These are phyloP conservation scores for Rotaria socialis DNA, from an alignment of 2,888 invertebrate species.

Conservation along the genomic window DNA sequence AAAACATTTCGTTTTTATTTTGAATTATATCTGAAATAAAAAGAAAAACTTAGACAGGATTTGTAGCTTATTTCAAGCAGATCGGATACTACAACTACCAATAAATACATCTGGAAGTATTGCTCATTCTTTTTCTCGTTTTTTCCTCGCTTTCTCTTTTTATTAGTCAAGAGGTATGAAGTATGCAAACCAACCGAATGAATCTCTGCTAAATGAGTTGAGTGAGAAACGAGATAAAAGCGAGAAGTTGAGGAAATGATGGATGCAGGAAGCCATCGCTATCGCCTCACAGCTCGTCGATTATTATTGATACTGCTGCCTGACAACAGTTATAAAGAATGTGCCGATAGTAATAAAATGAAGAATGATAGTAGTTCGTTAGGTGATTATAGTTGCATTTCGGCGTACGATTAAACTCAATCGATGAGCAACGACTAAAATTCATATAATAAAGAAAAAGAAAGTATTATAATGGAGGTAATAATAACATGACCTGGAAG, in stretches of 20 bases:
- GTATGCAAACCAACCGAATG: background rate
- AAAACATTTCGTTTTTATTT: background rate
- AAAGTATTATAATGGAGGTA: background rate
- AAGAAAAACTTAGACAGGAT: too few relatives aligned
- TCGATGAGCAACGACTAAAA: background rate
- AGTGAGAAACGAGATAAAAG: conserved; percentile 22
- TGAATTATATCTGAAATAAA: background rate
- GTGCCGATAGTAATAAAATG: conserved; percentile 3
- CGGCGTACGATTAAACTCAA: background rate
- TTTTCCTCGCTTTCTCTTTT: background rate
- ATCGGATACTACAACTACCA: background rate
- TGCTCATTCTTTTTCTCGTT: background rate
- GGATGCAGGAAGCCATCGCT: background rate
- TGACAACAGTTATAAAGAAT: conserved; percentile 14
- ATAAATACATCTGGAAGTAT: background rate
- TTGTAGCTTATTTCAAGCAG: too few relatives aligned
- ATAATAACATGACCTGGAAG: background rate
- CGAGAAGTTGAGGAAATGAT: conserved; percentile 11
- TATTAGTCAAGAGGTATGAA: conserved; percentile 1
- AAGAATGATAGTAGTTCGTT: background rate
- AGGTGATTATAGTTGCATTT: background rate
- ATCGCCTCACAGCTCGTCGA: conserved; percentile 7
- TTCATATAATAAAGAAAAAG: background rate
- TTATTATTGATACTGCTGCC: conserved; percentile 9
- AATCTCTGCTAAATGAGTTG: background rate